Evolutionary conservation across 2,797 vertebrate species (phyloP), one percentile per base, ranked within the genome.

Genomic region (Gymnoscopelus braueri): DNA sequence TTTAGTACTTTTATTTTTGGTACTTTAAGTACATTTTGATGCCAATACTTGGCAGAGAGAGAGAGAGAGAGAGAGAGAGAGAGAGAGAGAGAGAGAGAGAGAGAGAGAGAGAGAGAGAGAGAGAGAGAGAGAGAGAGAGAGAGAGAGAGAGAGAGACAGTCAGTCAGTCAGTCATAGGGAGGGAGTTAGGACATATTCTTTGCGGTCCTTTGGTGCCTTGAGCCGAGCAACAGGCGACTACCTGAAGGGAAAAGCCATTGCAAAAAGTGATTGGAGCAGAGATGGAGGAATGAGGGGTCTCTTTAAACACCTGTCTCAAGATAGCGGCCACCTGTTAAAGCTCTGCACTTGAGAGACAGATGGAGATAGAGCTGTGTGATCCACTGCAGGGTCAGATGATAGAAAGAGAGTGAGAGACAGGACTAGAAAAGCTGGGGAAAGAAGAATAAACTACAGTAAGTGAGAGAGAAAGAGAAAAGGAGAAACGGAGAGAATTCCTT

Each of bases 311-410:
- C 77, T 64, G 78, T 73, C 81, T 79, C 67, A 73, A 85, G 84
- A 84, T 82, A 82, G 71, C 55, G 65, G 39, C 82, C 87, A 89
- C 88, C 86, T 88, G 85, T 80, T 85, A 76, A 70, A 29, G 56
- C 69, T 84, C 76, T 3, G 26, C 26, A 29, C 26, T 1, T 19
- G 19, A 19, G 12, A 48, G 14, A 61, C 6, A 48, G 19, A 32
- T 4, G 26, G 19, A 26, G 8, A 19, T 19, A 19, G 19, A 19
- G 19, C 19, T 29, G 26, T 29, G 26, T 29, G 26, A 52, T 52
- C 7, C 51, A n/a, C 51, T 6, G 5, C 2, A n/a, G 14, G 51
- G 51, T 14, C 2, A 52, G 15, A 52, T 52, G 12, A n/a, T 15
- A 52, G 51, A 29, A 29, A 29, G 26, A 29, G 26, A 29, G 26